phyloP scores from a whole-genome alignment of 2,797 vertebrate species.

The Peromyscus eremicus region DNA sequence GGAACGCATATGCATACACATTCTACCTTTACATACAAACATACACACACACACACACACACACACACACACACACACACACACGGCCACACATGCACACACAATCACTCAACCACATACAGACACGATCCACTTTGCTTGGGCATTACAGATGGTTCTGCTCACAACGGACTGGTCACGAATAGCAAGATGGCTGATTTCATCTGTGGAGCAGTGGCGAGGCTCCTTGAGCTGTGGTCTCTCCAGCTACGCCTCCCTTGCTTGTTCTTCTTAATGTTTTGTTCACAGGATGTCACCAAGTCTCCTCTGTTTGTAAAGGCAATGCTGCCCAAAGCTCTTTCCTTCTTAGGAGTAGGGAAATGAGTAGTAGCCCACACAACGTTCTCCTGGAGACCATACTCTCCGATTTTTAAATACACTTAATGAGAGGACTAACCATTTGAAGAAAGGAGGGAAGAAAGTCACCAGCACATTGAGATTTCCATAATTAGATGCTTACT shows the following conservation, averaged over 20 bases:
- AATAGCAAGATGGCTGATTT: not conserved
- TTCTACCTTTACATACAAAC: not conserved
- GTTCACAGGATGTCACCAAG: not conserved
- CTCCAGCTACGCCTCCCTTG: not conserved
- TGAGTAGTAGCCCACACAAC: not conserved
- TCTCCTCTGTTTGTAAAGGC: not conserved
- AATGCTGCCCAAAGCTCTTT: constrained; percentile 32
- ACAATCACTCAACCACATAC: not conserved
- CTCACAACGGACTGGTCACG: not conserved
- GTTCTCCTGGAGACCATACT: constrained; percentile 52
- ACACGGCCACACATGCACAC: not conserved
- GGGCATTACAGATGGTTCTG: not conserved
- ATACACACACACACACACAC: not conserved
- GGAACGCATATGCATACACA: not conserved
- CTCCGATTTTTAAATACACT: constrained; percentile 76
- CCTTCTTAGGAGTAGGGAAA: not conserved
- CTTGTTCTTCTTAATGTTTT: constrained; percentile 52
- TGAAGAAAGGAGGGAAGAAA: constrained; percentile 80
- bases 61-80: not conserved
- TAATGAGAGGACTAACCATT: constrained; percentile 66
- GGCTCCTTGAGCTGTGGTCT: not conserved
- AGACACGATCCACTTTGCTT: not conserved
- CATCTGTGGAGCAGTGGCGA: not conserved
- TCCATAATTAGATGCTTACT: constrained; percentile 75
- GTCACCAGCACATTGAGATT: constrained; percentile 59